Evolutionary conservation across 2,888 invertebrate species (phyloP), one percentile per base, ranked within the genome.

Genomic region (Cremastobaeus sp.): DNA sequence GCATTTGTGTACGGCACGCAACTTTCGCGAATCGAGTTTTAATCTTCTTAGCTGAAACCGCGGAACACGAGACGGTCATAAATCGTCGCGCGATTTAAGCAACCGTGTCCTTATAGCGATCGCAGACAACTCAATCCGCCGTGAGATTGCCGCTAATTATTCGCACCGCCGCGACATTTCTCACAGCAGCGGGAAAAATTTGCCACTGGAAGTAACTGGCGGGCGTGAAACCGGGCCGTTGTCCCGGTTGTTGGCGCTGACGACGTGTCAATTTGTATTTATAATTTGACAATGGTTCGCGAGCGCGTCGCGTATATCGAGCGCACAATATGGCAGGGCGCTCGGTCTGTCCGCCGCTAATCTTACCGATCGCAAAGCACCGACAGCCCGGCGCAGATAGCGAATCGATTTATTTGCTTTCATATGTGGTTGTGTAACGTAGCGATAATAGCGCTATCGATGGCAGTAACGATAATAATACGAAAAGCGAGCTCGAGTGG

Each of bases 401-500:
- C 48, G 25, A 30, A 52, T 50, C 68, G 43, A 60, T 60, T 69
- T 68, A 45, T 52, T 59, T 52, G 48, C 47, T 28, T 39, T 43
- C 32, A 48, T 47, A 39, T 12, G 68, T 37, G 59, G 30, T 50
- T 59, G 57, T 52, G 68, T 17, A 69, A 60, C 60, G 52, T 20
- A 28, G 11, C 68, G 69, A 68, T 60, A 52, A 60, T 60, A 54
- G 60, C 50, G 37, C 54, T 43, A 60, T 60, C 17, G 69, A 69
- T 69, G 69, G 18, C 69, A 54, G n/a, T 35, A 34, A 37, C 52
- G 69, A 60, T 60, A 60, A 68, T 68, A 35, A 35, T 45, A 37
- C 59, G 50, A 59, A 59, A 69, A 59, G 59, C 37, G 59, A 59
- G 60, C 18, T 50, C 45, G 25, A 59, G 68, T 60, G 68, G 68